Evolutionary conservation across 2,113 vertebrate genomes (phyloP), one percentile per base, ranked within the genome.

Genomic region (Scomber colias): DNA sequence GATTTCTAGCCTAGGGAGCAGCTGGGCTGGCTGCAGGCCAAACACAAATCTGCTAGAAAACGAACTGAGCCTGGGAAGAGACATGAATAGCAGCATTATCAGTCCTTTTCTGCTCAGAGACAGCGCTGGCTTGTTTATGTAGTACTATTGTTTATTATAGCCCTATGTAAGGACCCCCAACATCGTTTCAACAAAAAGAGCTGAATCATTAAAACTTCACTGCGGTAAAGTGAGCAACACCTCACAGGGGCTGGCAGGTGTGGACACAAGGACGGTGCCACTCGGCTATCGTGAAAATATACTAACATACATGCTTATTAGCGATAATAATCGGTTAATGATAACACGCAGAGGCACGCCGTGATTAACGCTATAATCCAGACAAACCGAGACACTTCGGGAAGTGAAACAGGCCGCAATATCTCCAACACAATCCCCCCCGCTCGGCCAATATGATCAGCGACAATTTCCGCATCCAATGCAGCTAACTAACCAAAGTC

Each of bases 121-220:
- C 86, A 84, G 69, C 55, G 71, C 55, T 72, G 50, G 68, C 84
- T 89, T 91, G 90, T 93, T 92, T 90, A 90, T 76, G 71, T 46
- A 44, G 64, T 53, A 62, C 87, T 30, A 87, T 92, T 93, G 88
- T 91, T 66, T 68, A 81, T 83, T 73, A 61, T 61, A 63, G 63
- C 55, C 17, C 74, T 66, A n/a, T 80, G 66, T 69, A 81, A 68
- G 56, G 68, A 71, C 81, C 65, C 15, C 63, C 72, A 82, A 76
- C 81, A 69, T 56, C 24, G 57, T 81, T 88, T 83, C 27, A 81
- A 87, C 68, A 88, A 89, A 92, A 95, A 94, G 17, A 79, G 93
- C 94, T 95, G 94, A 95, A 94, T 95, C 94, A 94, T 94, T 92
- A 92, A 90, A 94, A 93, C 79, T 86, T 89, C 82, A 88, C 90